Base-by-base conservation (phyloP, 2,113 vertebrate species). In the Actinemys pallida region DNA sequence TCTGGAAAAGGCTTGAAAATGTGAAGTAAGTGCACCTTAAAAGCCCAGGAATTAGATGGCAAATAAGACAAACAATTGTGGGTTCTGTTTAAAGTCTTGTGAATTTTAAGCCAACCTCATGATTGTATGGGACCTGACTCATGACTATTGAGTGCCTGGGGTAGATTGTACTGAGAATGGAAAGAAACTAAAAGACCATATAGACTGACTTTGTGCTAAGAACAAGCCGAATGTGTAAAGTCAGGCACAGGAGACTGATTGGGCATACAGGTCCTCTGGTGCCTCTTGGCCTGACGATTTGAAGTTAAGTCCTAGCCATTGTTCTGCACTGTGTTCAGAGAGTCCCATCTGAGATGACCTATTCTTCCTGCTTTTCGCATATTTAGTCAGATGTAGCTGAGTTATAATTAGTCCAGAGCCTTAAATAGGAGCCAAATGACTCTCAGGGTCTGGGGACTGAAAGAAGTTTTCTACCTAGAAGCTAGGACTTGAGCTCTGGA, bases 401-500 rank as follows among this genome's bases (percentile, higher is more conserved):
- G 4, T 79, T 29, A 47, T 57, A 54, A 3, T 3, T 88, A 29
- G 49, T 45, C 35, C 81, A 22, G 31, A 16, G 54, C 50, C 35
- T 50, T 75, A 75, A 39, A 42, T 39, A 39, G 39, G 65, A 10
- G 17, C 59, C 31, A 24, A 83, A 20, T 14, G 80, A 42, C 69
- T 42, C 42, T 42, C 2, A 72, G 75, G 90, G 89, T 69, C 24
- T 59, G 4, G 12, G n/a, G 84, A 82, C 42, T 80, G 42, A 52
- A 13, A 79, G 22, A 19, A 31, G 50, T 87, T 84, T 90, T 5
- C 89, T 84, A 78, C 56, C 27, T 45, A 81, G 72, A 92, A 95
- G 80, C 3, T 19, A 72, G n/a, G 59, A 76, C 0, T 0, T 72
- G 35, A 75, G 10, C 22, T 75, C n/a, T 75, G 17, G 20, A 88